These are phyloP conservation scores for Coregonus clupeaformis DNA, from an alignment of 2,113 vertebrate species.

Conservation along the genomic window DNA sequence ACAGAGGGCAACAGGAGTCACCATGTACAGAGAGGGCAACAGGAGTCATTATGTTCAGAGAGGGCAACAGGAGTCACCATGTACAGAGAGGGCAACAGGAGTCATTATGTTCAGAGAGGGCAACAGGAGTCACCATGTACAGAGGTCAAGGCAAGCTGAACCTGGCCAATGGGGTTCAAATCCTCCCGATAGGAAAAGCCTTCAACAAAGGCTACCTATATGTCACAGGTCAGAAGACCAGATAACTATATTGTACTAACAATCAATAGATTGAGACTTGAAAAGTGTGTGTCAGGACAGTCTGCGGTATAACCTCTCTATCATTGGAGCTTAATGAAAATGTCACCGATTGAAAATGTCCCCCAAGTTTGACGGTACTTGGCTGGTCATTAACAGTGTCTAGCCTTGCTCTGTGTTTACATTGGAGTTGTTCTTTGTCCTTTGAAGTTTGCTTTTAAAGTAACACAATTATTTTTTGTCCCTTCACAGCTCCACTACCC, in stretches of 20 bases:
- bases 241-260: not conserved
- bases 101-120: too few species aligned
- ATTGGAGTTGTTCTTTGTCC: not conserved
- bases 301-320: conserved; percentile 25
- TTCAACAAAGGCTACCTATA: conserved; percentile 39
- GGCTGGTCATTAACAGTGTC: not conserved
- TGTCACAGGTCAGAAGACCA: conserved; percentile 35
- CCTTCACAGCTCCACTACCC: conserved; percentile 60
- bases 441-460: not conserved
- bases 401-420: not conserved
- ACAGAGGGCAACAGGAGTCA: too few species aligned
- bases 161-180: conserved; percentile 42
- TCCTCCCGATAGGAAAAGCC: conserved; percentile 23
- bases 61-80: too few species aligned
- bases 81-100: too few species aligned
- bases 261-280: conserved; percentile 34
- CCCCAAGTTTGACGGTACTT: not conserved
- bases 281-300: not conserved
- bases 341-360: conserved; percentile 2
- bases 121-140: too few species aligned
- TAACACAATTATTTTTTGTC: conserved; percentile 19
- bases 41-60: too few species aligned
- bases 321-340: conserved; percentile 3
- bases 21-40: too few species aligned
- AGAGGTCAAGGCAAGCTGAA: conserved; percentile 11